Conservation (phyloP, 2,113 vertebrate species). For the Bungarus multicinctus region DNA sequence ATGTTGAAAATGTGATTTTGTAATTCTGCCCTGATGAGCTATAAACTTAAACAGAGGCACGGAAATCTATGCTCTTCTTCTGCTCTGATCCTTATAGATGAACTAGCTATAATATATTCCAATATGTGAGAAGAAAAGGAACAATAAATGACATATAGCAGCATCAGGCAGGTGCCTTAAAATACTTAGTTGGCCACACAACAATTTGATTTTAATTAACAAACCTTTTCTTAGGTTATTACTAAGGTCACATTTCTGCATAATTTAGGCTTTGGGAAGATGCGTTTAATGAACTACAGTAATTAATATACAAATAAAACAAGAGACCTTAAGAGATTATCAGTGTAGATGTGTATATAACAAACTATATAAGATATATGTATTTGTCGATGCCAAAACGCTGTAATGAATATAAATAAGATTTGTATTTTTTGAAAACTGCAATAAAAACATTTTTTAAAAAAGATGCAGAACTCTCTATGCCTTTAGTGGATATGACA, state of each 20-base stretch:
- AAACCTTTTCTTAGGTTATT: not conserved
- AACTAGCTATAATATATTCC: not conserved
- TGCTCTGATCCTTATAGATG: not conserved
- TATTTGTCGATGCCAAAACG: too few relatives aligned
- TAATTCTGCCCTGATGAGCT: not conserved
- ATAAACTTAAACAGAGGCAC: not conserved
- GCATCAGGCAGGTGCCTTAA: not conserved
- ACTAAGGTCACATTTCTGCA: not conserved
- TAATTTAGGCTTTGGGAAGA: not conserved
- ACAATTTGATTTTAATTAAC: slow-evolving; percentile 7
- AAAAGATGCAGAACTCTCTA: not conserved
- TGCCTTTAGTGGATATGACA: not conserved
- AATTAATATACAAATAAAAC: not conserved
- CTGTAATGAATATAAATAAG: too few relatives aligned
- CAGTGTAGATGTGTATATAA: too few relatives aligned
- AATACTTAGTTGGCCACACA: not conserved
- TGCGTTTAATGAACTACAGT: not conserved
- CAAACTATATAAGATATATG: too few relatives aligned
- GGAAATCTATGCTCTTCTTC: rapidly evolving
- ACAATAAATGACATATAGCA: not conserved
- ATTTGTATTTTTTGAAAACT: too few relatives aligned
- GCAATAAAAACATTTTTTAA: too few relatives aligned
- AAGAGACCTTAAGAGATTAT: too few relatives aligned
- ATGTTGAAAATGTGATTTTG: not conserved
- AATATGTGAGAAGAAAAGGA: not conserved